Evolutionary conservation across 2,888 invertebrate genomes (phyloP), one percentile per base, ranked within the genome.

Genomic region (Gymnoscelis rufifasciata): DNA sequence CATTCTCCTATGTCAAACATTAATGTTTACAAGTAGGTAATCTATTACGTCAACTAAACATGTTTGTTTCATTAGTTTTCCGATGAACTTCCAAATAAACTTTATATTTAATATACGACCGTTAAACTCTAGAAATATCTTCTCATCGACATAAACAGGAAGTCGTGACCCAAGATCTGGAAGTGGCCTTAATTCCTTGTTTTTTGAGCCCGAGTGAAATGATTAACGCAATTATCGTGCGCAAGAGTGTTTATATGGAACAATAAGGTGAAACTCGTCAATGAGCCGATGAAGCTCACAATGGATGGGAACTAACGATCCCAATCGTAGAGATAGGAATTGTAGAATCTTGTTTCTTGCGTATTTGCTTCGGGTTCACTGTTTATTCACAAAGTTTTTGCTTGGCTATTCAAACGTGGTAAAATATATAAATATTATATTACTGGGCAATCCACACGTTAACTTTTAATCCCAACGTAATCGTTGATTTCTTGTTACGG

Each of bases 241-340:
- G 42, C 27, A 43, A 37, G 59, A 58, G 54, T 54, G 54, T 59
- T 58, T 54, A 50, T 49, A 61, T 51, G 45, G 54, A 64, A 73
- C 72, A 78, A 75, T 74, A 71, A 73, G 71, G 83, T 73, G 84
- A 84, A 84, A 83, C 74, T 76, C 72, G 74, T 77, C 71, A 65
- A 76, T 71, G 70, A 74, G 76, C 71, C 64, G 59, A 53, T 49
- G 51, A 30, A 43, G 38, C 57, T 52, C 62, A 80, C 75, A 77
- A 75, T 72, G 66, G 60, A 71, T 72, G 76, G 61, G 74, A 72
- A 68, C 30, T 33, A 55, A 48, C 46, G 35, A 35, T 35, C 19
- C 19, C 19, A 35, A 47, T 51, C 47, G 30, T 29, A 15, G 13
- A 47, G 47, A 51, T 51, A 46, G 51, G 47, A 47, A 51, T 51